Conservation (phyloP, 2,113 vertebrate species). For the Hyaena hyaena region DNA sequence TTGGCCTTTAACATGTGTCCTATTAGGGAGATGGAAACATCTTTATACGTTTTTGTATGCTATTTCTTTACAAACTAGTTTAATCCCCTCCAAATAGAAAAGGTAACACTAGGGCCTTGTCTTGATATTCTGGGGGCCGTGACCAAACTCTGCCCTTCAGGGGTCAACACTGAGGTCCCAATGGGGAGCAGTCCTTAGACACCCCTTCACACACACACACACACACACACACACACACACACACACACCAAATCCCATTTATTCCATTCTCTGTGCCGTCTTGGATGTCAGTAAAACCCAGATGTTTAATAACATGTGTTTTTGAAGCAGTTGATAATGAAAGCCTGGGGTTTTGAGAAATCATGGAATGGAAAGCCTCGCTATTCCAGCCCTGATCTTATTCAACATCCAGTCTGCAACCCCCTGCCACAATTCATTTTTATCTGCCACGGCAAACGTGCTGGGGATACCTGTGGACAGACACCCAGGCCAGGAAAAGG, state of each 20-base stretch:
- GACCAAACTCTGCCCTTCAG: not conserved
- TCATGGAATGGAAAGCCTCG: not conserved
- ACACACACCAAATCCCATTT: not conserved
- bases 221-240: not conserved
- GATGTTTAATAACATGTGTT: conserved; percentile 55
- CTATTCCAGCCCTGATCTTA: conserved; percentile 60
- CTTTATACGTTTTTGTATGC: not conserved
- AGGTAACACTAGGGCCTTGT: not conserved
- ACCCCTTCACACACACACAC: not conserved
- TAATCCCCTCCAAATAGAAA: not conserved
- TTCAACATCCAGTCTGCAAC: conserved; percentile 10
- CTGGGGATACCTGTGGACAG: conserved; percentile 78
- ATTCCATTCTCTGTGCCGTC: not conserved
- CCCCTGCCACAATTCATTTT: conserved; percentile 3
- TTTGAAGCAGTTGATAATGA: conserved; percentile 60
- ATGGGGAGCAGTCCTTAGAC: not conserved
- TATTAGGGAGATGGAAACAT: not conserved
- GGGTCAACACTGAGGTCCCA: not conserved
- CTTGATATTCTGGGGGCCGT: not conserved
- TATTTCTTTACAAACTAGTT: not conserved
- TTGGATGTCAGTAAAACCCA: conserved; percentile 19
- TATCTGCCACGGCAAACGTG: conserved; percentile 44
- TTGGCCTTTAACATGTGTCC: not conserved
- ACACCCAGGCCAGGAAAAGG: conserved; percentile 74
- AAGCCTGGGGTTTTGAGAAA: conserved; percentile 20